Evolutionary conservation across 2,888 invertebrate genomes (phyloP), one percentile per base, ranked within the genome.

Genomic region (Microctonus aethiopoides): DNA sequence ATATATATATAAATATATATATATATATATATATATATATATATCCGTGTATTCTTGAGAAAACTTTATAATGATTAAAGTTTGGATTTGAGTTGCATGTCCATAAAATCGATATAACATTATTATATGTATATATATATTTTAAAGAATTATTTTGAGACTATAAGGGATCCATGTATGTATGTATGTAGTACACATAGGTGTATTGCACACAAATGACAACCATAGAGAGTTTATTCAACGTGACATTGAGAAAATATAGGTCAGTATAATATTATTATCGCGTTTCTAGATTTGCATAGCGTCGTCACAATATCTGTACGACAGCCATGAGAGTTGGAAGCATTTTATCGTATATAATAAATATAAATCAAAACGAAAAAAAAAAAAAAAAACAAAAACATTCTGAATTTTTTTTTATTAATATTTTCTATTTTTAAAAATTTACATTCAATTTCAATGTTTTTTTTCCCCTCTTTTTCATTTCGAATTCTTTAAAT

Each of bases 191-290:
- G n/a, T n/a, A n/a, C n/a, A n/a, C n/a, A n/a, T n/a, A n/a, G n/a
- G n/a, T n/a, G n/a, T n/a, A n/a, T n/a, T n/a, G n/a, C n/a, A n/a
- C 7, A 9, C 46, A 16, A 16, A n/a, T n/a, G 16, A 20, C 4
- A 39, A 1, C 16, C 46, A 46, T 46, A n/a, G 26, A 56, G 56
- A 56, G 2, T 56, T 39, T 61, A 61, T 61, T 61, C 22, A 61
- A 41, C 29, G 41, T 61, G 61, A 61, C 61, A 61, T 61, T 61
- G 61, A 39, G 39, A 20, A 26, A 41, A 61, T 34, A 20, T 39
- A 36, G 61, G 22, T 41, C 36, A 24, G 24, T 61, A 22, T 22
- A 46, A 29, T 56, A 56, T 56, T 61, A 41, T 61, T 46, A 41
- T 41, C 26, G 10, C 41, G 29, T 61, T 26, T 41, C 46, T 61